These are phyloP conservation scores for Hoplodrina ambigua DNA, from an alignment of 2,888 invertebrate genomes.

Conservation along the genomic window DNA sequence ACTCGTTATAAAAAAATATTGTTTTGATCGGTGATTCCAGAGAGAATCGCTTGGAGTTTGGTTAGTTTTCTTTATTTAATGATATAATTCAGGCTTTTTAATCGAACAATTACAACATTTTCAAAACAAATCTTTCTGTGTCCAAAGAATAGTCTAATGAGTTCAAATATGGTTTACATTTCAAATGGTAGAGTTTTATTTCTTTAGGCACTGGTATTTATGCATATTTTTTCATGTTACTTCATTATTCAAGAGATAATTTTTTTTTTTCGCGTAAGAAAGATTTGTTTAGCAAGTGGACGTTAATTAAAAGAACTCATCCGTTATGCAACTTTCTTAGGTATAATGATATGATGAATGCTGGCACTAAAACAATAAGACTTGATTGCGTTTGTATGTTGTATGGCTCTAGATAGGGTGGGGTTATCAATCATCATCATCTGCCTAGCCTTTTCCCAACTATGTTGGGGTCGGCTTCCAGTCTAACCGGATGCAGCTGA, in stretches of 20 bases:
- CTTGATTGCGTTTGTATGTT: no score
- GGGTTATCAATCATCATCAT: no score
- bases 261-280: not conserved
- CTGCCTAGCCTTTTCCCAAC: no score
- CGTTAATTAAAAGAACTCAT: not conserved
- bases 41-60: slow-evolving; percentile 18
- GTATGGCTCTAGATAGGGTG: no score
- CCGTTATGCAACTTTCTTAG: not conserved
- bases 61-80: slow-evolving; percentile 16
- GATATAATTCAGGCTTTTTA: not conserved
- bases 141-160: not conserved
- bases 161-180: not conserved
- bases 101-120: not conserved
- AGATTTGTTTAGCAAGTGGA: not conserved
- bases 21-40: not conserved
- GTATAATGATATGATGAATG: no score
- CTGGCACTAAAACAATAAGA: no score
- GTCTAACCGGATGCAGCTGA: no score
- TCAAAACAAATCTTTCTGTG: not conserved
- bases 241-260: not conserved
- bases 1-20: no score
- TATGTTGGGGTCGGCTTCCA: no score
- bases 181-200: slow-evolving; percentile 1
- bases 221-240: not conserved
- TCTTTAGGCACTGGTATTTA: not conserved